A percentile compares a stretch with the other conserved stretches of the same genome.
phyloP scores from a whole-genome alignment of 2,888 invertebrate genomes.

The Shargacucullia verbasci region DNA sequence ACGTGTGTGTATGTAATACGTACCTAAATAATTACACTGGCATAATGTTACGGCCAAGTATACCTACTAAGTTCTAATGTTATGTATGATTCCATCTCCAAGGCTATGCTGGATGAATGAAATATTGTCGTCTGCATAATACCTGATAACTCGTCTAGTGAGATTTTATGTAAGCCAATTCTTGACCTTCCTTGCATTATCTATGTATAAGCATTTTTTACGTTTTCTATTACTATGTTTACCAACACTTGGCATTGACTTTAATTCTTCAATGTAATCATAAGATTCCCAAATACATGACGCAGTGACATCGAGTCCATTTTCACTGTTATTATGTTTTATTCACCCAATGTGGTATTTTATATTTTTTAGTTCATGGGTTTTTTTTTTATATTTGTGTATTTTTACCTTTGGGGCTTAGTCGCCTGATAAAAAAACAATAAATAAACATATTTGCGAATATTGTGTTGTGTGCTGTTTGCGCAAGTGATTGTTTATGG shows the following conservation, averaged over 20 bases:
- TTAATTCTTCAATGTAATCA: conserved; percentile 20
- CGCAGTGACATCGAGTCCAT: background rate
- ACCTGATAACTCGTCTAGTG: conserved; percentile 17
- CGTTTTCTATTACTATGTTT: conserved; percentile 12
- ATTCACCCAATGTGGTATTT: too few species aligned
- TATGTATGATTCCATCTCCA: conserved; percentile 8
- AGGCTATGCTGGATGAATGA: conserved; percentile 17
- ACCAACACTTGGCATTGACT: conserved; percentile 42
- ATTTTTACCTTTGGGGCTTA: too few species aligned
- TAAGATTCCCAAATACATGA: background rate
- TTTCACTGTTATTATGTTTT: background rate
- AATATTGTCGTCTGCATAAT: conserved; percentile 14
- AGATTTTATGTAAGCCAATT: conserved; percentile 28
- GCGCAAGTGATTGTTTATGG: background rate
- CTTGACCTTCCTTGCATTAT: conserved; percentile 39
- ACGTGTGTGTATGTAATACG: background rate
- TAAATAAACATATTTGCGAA: background rate
- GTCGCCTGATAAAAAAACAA: too few species aligned
- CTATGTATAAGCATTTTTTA: conserved; percentile 20
- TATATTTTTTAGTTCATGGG: too few species aligned
- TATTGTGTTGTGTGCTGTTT: background rate
- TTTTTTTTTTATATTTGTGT: too few species aligned
- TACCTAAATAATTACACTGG: background rate
- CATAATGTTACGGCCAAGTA: background rate
- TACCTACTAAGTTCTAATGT: conserved; percentile 2